Conservation (phyloP, 2,888 invertebrate genomes). For the Callyntrura guangdongensis region DNA sequence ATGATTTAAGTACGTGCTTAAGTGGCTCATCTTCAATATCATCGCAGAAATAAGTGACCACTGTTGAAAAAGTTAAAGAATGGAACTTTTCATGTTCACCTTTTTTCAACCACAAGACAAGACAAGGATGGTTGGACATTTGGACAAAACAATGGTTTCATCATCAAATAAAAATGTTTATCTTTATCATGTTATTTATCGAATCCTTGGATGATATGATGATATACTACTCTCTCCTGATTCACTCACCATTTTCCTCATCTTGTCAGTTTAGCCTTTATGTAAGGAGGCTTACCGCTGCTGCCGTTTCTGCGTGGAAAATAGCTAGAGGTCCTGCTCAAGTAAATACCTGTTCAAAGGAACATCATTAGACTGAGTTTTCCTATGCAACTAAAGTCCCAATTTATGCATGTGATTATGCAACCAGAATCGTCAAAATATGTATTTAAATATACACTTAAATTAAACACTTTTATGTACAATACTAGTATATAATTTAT, state of each 20-base stretch:
- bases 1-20: not conserved
- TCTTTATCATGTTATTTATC: slow-evolving; percentile 37
- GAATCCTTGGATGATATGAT: slow-evolving; percentile 26
- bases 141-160: slow-evolving; percentile 52
- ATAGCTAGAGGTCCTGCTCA: not conserved
- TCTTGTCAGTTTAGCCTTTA: slow-evolving; percentile 10
- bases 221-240: slow-evolving; percentile 31
- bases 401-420: too few relatives aligned
- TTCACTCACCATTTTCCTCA: not conserved
- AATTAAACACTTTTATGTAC: too few relatives aligned
- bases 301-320: not conserved
- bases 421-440: too few relatives aligned
- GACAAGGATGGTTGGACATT: slow-evolving; percentile 49
- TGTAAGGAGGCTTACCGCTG: not conserved
- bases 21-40: slow-evolving; percentile 13
- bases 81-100: slow-evolving; percentile 35
- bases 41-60: slow-evolving; percentile 28
- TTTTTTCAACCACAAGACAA: slow-evolving; percentile 2
- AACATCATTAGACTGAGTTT: too few relatives aligned
- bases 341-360: not conserved
- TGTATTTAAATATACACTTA: too few relatives aligned
- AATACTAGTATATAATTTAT: too few relatives aligned
- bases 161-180: slow-evolving; percentile 1
- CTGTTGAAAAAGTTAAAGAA: not conserved
- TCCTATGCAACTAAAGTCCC: too few relatives aligned